Percentiles rank a stretch among this genome's conserved stretches.
phyloP scores from a whole-genome alignment of 2,888 invertebrate genomes.

The Corythucha ciliata region DNA sequence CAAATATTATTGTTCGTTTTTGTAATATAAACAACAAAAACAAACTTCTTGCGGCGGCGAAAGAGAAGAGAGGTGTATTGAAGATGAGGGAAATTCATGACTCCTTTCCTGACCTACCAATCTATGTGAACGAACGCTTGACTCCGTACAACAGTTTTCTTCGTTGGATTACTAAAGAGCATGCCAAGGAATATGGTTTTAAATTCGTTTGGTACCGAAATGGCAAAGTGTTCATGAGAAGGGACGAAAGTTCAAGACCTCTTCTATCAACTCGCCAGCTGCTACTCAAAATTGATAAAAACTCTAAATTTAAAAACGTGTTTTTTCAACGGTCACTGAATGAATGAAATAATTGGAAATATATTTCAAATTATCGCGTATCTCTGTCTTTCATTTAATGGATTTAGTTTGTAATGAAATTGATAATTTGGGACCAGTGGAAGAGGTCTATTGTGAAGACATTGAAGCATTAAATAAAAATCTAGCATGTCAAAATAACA shows the following conservation, averaged over 20 bases:
- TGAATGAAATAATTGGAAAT: not conserved
- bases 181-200: not conserved
- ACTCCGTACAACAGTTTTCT: constrained; percentile 3
- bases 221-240: constrained; percentile 5
- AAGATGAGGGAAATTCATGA: not conserved
- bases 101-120: not conserved
- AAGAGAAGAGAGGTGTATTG: not conserved
- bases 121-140: constrained; percentile 2
- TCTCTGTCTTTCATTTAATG: too few species aligned
- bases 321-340: constrained; percentile 3
- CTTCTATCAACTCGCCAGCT: not conserved
- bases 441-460: not conserved
- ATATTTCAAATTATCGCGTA: not conserved
- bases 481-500: not conserved
- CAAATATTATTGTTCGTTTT: not conserved
- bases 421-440: not conserved
- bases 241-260: not conserved
- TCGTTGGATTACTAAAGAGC: not conserved
- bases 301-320: constrained; percentile 1
- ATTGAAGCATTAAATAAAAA: not conserved
- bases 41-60: not conserved
- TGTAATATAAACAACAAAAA: not conserved
- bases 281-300: constrained; percentile 1
- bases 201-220: not conserved
- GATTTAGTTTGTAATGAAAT: too few species aligned